Evolutionary conservation across 2,113 vertebrate species (phyloP).

Genomic region (Oncorhynchus nerka): DNA sequence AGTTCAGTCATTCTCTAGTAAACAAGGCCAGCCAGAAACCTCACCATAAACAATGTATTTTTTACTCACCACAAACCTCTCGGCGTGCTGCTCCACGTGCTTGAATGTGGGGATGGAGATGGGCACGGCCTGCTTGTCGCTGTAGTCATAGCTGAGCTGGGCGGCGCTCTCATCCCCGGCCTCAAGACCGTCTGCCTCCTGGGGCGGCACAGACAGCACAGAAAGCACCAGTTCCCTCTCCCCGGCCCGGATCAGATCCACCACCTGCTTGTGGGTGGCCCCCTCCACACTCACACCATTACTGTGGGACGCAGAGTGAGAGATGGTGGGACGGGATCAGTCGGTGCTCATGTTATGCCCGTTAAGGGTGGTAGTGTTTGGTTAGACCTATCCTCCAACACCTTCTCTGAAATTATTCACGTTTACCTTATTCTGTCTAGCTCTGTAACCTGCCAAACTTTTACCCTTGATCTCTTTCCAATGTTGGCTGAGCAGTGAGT

Average conservation of each 20-base stretch:
- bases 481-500: too few relatives aligned
- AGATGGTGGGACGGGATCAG: background rate
- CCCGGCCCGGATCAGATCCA: conserved; percentile 94
- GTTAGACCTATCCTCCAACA: too few relatives aligned
- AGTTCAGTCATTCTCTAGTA: too few relatives aligned
- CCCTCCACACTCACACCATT: conserved; percentile 95
- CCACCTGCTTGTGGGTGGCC: conserved; percentile 97
- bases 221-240: conserved; percentile 93
- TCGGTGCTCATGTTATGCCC: too few relatives aligned
- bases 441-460: too few relatives aligned
- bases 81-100: conserved; percentile 93
- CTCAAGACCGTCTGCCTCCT: conserved; percentile 89
- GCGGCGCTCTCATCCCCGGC: conserved; percentile 84
- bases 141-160: conserved; percentile 91
- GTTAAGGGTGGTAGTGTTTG: too few relatives aligned
- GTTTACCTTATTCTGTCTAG: too few relatives aligned
- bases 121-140: conserved; percentile 94
- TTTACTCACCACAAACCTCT: conserved; percentile 94
- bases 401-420: too few relatives aligned
- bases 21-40: too few relatives aligned
- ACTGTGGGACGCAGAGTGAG: conserved; percentile 54
- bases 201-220: conserved; percentile 89
- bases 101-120: conserved; percentile 97
- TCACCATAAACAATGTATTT: too few relatives aligned
- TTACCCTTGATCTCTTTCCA: too few relatives aligned